Conservation (phyloP, 1,140 invertebrate species). For the Aphis gossypii region DNA sequence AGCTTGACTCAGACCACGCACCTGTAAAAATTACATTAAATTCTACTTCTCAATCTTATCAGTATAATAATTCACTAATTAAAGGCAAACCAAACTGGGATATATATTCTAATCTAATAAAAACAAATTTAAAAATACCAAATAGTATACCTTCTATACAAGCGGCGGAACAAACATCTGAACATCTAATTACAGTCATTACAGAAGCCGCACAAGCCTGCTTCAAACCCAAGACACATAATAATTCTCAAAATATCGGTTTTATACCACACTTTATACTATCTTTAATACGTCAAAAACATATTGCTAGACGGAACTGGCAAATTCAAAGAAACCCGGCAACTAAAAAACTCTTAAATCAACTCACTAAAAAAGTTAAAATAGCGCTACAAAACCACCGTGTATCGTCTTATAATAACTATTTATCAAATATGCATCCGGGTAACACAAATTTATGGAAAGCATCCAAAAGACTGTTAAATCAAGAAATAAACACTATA, state of each 20-base stretch:
- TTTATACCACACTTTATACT: background rate
- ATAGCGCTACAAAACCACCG: background rate
- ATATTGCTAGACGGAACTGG: background rate
- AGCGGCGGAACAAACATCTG: background rate
- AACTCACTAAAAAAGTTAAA: background rate
- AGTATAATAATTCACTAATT: background rate
- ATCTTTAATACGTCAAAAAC: background rate
- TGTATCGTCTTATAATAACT: background rate
- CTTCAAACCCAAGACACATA: background rate
- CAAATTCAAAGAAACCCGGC: background rate
- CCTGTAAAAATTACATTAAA: background rate
- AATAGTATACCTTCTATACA: background rate
- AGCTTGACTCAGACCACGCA: background rate
- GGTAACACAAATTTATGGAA: background rate
- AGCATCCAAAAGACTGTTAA: background rate
- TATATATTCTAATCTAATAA: background rate
- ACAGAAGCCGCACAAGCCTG: background rate
- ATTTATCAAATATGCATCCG: background rate
- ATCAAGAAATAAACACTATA: background rate
- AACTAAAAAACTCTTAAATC: background rate
- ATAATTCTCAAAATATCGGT: background rate
- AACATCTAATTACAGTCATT: background rate
- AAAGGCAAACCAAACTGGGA: background rate
- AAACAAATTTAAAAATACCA: background rate
- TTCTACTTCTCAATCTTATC: background rate